Base-by-base conservation (phyloP, 2,888 invertebrate species). In the Calameuta pallipes region DNA sequence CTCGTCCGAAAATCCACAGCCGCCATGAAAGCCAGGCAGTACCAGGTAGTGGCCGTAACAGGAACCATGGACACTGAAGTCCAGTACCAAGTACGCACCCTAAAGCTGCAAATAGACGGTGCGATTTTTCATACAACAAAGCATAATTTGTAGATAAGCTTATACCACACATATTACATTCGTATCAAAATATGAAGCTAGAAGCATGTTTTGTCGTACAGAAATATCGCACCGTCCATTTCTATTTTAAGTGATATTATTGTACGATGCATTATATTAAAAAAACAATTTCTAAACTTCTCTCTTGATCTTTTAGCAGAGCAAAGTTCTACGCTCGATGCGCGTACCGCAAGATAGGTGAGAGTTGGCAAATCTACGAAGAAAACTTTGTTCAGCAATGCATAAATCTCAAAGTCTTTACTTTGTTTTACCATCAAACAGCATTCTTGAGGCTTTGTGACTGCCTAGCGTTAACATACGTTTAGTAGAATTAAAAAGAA, bases 11-110 rank as follows among this genome's bases (percentile, higher is more conserved):
- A 97, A 87, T 95, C 96, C 35, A 93, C 96, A 34, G 92, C 94
- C 11, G 95, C 96, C 0, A 95, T 97, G 93, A 95, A 96, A 83
- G 96, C 97, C 75, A 93, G 94, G 69, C 97, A 97, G 92, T 98
- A 97, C 92, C 97, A 98, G 92, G 94, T 97, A 86, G 96, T 97
- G 34, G 95, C 95, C 73, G 95, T 97, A 81, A 93, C 93, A 81
- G 97, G 97, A 1, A 94, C 94, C 78, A 94, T 97, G 89, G 94
- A 95, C 82, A 93, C 93, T 12, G 96, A 97, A 82, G 92, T 93
- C 69, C 96, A 97, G 89, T 96, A 95, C 89, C 95, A 96, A 94
- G 96, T 96, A 90, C 86, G 85, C 80, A 56, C 36, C 79, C 13
- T 31, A 23, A 69, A 56, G 56, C 56, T 56, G 56, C 56, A 56